Base-by-base conservation (phyloP, 37 sponge, comb jelly and placozoan species). In the Halisarca cf. caerulea region DNA sequence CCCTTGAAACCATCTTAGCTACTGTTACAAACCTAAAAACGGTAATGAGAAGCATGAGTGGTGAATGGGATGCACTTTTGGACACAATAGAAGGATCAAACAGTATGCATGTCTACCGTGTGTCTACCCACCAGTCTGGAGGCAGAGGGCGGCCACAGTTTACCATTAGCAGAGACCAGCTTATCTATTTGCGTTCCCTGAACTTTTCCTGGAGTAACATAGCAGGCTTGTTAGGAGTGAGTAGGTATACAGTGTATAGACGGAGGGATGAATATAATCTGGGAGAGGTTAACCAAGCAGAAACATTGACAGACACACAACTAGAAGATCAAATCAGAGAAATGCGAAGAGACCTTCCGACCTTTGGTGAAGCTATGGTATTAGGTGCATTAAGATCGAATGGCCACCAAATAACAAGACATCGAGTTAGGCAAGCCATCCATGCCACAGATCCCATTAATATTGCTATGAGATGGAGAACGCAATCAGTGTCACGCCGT, bases 161-260 rank as follows among this genome's bases (percentile, higher is more conserved):
- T 75, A 15, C 80, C 20, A 86, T 86, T 33, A 37, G 30, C 28
- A 69, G 71, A 23, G 79, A 78, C 9, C 88, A 88, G 82, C 74
- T 89, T 6, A 53, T 78, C 35, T 89, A 85, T 44, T 34, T 89
- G 24, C 25, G 47, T n/a, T 80, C 81, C 18, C 18, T 89, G 42
- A 69, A 61, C 23, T 89, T 89, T 79, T 44, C 80, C 17, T 89
- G 89, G 89, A 79, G 32, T 59, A 64, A 53, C 27, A 89, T 89
- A 73, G 85, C 90, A 36, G 28, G n/a, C n/a, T n/a, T n/a, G n/a
- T n/a, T n/a, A n/a, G n/a, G n/a, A n/a, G n/a, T n/a, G n/a, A n/a
- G n/a, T n/a, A n/a, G n/a, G n/a, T n/a, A n/a, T n/a, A n/a, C n/a
- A n/a, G n/a, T n/a, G n/a, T n/a, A n/a, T n/a, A n/a, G n/a, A n/a